A percentile compares a stretch with the other conserved stretches of the same genome.
Evolutionary conservation across 2,888 invertebrate genomes (phyloP).

Genomic region (Dicyrtoma fusca): DNA sequence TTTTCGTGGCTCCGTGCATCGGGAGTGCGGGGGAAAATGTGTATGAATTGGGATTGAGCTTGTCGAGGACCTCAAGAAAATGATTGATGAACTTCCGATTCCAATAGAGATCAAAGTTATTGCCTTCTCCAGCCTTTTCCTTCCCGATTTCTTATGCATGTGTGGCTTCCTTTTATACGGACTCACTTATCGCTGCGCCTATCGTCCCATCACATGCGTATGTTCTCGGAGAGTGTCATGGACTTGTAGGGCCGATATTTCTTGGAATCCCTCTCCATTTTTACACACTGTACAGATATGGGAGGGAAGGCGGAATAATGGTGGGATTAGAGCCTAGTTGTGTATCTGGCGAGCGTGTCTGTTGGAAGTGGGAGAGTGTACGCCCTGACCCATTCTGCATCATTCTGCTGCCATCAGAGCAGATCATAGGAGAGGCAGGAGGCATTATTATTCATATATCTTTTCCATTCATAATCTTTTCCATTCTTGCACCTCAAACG

Average conservation of each 20-base stretch:
- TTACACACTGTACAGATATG: neutral
- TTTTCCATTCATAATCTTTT: no score
- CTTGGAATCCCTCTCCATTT: neutral
- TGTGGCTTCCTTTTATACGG: slow-evolving; percentile 29
- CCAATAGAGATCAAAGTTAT: slow-evolving; percentile 57
- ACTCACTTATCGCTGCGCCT: slow-evolving; percentile 27
- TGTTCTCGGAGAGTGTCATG: neutral
- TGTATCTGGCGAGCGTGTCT: no score
- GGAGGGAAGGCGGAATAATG: neutral
- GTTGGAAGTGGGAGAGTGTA: no score
- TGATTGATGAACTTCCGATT: slow-evolving; percentile 57
- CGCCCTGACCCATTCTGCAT: no score
- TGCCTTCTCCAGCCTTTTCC: slow-evolving; percentile 33
- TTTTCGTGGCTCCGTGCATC: neutral
- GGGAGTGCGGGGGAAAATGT: neutral
- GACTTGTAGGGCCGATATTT: neutral
- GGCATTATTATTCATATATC: no score
- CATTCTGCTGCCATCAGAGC: no score
- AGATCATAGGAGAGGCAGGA: no score
- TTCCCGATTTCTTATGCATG: slow-evolving; percentile 32
- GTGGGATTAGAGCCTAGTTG: no score
- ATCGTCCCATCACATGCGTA: neutral
- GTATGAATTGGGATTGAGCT: slow-evolving; percentile 29
- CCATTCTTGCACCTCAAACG: no score
- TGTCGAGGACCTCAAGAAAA: slow-evolving; percentile 49